Conservation (phyloP, 2,797 vertebrate genomes). For the Mormyrops boulengeri region DNA sequence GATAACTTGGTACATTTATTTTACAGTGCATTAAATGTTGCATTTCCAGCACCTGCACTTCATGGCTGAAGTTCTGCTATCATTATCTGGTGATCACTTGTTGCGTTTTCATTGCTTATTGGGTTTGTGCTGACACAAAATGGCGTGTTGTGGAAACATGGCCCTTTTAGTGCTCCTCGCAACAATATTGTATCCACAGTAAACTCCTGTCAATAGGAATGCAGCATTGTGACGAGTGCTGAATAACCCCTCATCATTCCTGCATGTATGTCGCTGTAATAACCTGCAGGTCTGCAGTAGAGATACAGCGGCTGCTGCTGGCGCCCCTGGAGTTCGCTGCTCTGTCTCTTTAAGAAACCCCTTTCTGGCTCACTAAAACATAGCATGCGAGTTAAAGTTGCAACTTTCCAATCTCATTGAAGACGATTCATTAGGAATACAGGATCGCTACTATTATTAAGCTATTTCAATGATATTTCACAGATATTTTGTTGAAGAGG, state of each 20-base stretch:
- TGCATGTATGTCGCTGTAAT: neutral
- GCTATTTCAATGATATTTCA: neutral
- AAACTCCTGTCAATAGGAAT: neutral
- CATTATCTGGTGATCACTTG: neutral
- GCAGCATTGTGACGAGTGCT: no score
- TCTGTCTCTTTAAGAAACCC: neutral
- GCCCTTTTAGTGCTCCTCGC: neutral
- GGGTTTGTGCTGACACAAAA: neutral
- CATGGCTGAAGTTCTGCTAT: neutral
- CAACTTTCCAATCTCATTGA: conserved; percentile 73
- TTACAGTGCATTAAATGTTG: conserved; percentile 22
- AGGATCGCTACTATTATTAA: conserved; percentile 26
- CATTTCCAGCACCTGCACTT: neutral
- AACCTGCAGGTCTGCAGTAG: neutral
- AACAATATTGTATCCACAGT: neutral
- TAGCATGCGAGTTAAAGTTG: neutral
- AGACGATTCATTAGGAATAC: conserved; percentile 37
- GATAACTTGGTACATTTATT: neutral
- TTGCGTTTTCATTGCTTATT: neutral
- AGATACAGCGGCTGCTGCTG: neutral
- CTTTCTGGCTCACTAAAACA: neutral
- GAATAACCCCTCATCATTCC: neutral
- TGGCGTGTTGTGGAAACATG: neutral
- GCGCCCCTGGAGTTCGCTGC: neutral
- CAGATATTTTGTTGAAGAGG: conserved; percentile 26